Conservation (phyloP, 2,113 vertebrate species). For the Marmota flaviventris region DNA sequence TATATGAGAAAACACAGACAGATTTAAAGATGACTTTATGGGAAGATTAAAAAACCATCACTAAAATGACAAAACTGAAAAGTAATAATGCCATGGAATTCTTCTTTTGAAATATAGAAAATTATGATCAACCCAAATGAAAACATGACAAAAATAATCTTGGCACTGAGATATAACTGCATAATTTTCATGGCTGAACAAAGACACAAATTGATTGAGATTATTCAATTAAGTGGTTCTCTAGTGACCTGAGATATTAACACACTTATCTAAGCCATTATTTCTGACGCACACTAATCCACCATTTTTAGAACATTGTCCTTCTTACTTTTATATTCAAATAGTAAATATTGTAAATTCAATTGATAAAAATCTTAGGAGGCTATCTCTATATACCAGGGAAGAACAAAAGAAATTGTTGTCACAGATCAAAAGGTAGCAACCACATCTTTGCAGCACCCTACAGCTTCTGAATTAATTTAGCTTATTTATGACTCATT, state of each 20-base stretch:
- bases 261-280: constrained; percentile 5
- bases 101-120: constrained; percentile 31
- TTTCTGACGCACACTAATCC: constrained; percentile 43
- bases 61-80: background rate
- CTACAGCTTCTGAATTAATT: constrained; percentile 65
- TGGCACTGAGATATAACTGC: background rate
- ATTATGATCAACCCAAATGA: background rate
- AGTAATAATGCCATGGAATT: background rate
- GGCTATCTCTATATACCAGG: background rate
- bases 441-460: constrained; percentile 22
- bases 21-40: constrained; percentile 14
- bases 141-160: constrained; percentile 37
- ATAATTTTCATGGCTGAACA: background rate
- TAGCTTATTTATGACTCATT: constrained; percentile 61
- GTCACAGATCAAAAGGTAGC: constrained; percentile 48
- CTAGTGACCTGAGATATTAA: constrained; percentile 46
- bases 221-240: constrained; percentile 29
- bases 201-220: constrained; percentile 38
- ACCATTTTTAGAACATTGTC: constrained; percentile 16
- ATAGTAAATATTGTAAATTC: constrained; percentile 30
- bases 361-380: constrained; percentile 29
- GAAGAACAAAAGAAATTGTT: constrained; percentile 51
- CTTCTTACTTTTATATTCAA: constrained; percentile 63
- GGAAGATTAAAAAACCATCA: background rate
- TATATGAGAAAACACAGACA: background rate